phyloP scores from a whole-genome alignment of 2,113 vertebrate genomes.

The Xenotilapia longispinis region DNA sequence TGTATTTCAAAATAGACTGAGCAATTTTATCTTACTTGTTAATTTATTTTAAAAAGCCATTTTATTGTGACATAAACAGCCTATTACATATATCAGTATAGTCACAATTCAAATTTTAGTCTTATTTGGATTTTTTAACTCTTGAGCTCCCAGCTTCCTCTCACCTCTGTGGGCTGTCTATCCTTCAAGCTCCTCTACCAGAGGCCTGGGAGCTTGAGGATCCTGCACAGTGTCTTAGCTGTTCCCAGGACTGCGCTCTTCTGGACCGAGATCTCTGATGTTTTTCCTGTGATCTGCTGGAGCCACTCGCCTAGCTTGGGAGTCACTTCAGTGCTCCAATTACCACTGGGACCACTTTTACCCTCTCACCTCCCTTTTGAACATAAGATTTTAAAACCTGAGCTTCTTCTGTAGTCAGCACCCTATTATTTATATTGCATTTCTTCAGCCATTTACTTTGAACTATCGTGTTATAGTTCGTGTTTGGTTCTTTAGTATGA shows the following conservation, averaged over 20 bases:
- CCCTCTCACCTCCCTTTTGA: background rate
- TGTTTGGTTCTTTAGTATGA: background rate
- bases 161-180: background rate
- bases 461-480: rapidly evolving
- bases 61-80: background rate
- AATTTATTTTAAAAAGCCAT: background rate
- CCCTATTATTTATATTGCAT: background rate
- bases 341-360: background rate
- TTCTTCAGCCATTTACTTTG: background rate
- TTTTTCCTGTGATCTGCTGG: background rate
- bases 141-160: background rate
- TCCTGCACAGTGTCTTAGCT: background rate
- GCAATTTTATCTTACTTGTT: background rate
- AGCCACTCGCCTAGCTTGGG: background rate
- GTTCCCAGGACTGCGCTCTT: background rate
- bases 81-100: background rate
- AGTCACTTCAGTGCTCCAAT: background rate
- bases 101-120: rapidly evolving
- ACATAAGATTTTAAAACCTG: background rate
- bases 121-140: background rate
- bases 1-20: background rate
- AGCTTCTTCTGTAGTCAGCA: background rate
- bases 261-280: background rate
- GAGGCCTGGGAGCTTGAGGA: background rate
- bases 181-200: rapidly evolving